These are phyloP conservation scores for Drosophila murphyi DNA, from an alignment of 1,140 invertebrate species.

Conservation along the genomic window DNA sequence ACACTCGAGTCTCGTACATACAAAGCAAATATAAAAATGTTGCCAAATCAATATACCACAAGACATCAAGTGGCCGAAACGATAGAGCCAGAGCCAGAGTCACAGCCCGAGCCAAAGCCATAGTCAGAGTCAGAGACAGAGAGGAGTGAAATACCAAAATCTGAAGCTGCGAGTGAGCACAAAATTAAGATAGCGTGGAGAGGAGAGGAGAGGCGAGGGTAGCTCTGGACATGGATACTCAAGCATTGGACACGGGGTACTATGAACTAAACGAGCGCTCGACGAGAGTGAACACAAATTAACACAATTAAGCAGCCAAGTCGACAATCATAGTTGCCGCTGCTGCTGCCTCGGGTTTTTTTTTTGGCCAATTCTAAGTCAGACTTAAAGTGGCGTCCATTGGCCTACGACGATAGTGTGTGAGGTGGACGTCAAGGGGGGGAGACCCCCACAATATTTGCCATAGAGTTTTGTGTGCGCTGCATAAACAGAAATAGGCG, in stretches of 20 bases:
- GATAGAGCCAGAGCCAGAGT: background rate
- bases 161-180: slow-evolving; percentile 14
- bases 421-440: too few relatives aligned
- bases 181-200: slow-evolving; percentile 11
- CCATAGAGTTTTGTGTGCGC: slow-evolving; percentile 33
- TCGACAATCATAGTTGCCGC: slow-evolving; percentile 10
- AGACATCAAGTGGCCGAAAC: slow-evolving; percentile 46
- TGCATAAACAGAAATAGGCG: slow-evolving; percentile 63
- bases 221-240: too few relatives aligned
- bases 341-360: background rate
- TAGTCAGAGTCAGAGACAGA: background rate
- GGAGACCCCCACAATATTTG: slow-evolving; percentile 7
- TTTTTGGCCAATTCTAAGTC: slow-evolving; percentile 56
- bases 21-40: slow-evolving; percentile 74
- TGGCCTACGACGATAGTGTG: background rate
- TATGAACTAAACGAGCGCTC: slow-evolving; percentile 9
- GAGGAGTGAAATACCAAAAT: slow-evolving; percentile 36
- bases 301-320: slow-evolving; percentile 44
- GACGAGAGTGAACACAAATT: slow-evolving; percentile 44
- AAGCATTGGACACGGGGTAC: slow-evolving; percentile 7
- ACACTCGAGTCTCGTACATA: slow-evolving; percentile 43
- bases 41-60: slow-evolving; percentile 67
- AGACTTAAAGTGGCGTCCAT: slow-evolving; percentile 2
- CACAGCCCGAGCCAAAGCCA: background rate
- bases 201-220: slow-evolving; percentile 10